phyloP scores from a whole-genome alignment of 2,113 vertebrate genomes.

The Peucedramus taeniatus region DNA sequence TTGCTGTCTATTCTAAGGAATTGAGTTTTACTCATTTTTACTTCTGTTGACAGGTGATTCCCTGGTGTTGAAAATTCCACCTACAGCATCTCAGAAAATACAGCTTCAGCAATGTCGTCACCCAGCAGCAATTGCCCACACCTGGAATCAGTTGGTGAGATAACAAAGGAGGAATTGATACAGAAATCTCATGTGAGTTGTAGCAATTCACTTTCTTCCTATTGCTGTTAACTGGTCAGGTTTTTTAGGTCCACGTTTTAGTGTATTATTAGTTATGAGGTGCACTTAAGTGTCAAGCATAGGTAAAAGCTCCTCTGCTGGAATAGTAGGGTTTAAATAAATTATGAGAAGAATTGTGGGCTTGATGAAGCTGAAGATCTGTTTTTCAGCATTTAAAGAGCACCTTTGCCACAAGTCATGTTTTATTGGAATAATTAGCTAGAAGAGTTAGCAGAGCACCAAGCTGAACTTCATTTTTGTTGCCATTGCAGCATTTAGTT shows the following conservation, averaged over 20 bases:
- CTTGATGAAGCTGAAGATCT: background rate
- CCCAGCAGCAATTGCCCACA: constrained; percentile 85
- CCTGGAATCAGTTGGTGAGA: constrained; percentile 94
- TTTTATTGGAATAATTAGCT: background rate
- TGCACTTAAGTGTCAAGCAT: background rate
- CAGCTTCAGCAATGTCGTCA: constrained; percentile 75
- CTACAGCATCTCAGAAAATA: background rate
- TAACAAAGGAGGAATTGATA: constrained; percentile 97
- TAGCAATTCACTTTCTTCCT: background rate
- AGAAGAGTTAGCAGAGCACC: background rate
- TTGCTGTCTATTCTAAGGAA: background rate
- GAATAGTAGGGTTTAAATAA: background rate
- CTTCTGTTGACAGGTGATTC: constrained; percentile 7
- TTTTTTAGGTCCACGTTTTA: background rate
- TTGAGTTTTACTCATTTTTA: background rate
- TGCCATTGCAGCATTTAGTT: background rate
- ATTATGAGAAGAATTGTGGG: background rate
- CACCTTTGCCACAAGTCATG: background rate
- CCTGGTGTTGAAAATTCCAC: constrained; percentile 1
- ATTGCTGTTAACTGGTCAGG: background rate
- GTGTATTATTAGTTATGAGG: background rate
- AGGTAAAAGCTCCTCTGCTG: background rate
- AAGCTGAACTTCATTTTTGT: background rate
- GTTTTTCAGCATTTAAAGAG: background rate
- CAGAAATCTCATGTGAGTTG: constrained; percentile 94